Percentiles rank a stretch among this genome's conserved stretches.
phyloP scores from a whole-genome alignment of 1,140 invertebrate genomes.

The Galleria mellonella region DNA sequence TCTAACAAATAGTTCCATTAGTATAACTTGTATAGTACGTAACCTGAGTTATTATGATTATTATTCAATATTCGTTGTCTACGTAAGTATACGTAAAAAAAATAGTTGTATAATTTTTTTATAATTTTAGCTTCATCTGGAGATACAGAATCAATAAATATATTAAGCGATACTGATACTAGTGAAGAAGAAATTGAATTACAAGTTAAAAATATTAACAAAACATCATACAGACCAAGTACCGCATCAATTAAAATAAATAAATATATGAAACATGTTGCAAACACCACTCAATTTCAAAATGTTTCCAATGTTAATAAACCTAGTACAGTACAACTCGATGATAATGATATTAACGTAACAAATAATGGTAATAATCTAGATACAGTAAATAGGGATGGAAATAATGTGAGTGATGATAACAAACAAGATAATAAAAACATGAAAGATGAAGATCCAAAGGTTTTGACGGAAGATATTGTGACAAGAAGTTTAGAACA shows the following conservation, averaged over 20 bases:
- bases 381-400: neutral
- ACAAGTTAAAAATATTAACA: conserved; percentile 4
- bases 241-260: conserved; percentile 9
- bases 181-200: neutral
- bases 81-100: too few relatives aligned
- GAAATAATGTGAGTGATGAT: neutral
- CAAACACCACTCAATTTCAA: neutral
- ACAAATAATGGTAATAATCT: neutral
- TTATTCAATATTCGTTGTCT: too few relatives aligned
- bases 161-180: conserved; percentile 23
- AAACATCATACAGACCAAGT: conserved; percentile 24
- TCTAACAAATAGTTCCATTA: too few relatives aligned
- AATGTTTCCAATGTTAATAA: neutral
- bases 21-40: too few relatives aligned
- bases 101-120: too few relatives aligned
- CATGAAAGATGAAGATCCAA: neutral
- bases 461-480: too few relatives aligned
- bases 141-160: conserved; percentile 39
- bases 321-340: neutral
- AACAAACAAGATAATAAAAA: neutral
- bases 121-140: conserved; percentile 28
- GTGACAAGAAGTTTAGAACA: too few relatives aligned
- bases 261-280: neutral
- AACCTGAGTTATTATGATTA: too few relatives aligned
- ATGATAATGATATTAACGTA: neutral